These are phyloP conservation scores for Zaprionus davidi DNA, from an alignment of 1,140 invertebrate species.

Conservation along the genomic window DNA sequence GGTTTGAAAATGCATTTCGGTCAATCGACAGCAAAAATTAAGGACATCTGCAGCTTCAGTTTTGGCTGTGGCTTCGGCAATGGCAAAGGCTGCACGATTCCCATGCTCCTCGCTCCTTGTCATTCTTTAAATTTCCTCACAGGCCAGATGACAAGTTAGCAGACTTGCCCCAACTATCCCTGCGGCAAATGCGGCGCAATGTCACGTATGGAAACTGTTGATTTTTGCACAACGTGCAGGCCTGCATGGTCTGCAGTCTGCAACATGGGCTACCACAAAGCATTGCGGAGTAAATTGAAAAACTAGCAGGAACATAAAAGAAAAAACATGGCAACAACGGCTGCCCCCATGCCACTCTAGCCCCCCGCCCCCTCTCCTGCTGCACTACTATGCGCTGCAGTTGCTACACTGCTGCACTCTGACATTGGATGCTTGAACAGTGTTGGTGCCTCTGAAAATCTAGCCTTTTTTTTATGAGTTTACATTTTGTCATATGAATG, in stretches of 20 bases:
- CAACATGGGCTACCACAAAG: constrained; percentile 17
- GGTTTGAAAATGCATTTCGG: constrained; percentile 26
- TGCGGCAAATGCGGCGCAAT: constrained; percentile 25
- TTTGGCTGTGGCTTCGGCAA: background rate
- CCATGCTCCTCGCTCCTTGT: background rate
- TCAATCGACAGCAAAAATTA: constrained; percentile 35
- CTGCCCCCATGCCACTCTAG: background rate
- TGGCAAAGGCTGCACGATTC: background rate
- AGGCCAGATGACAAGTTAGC: constrained; percentile 28
- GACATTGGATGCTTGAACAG: constrained; percentile 10
- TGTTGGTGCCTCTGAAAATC: background rate
- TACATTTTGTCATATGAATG: too few species aligned
- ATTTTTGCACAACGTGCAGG: constrained; percentile 34
- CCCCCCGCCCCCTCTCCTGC: background rate
- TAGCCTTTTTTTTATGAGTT: too few species aligned
- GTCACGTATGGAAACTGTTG: constrained; percentile 51
- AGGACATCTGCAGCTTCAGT: background rate
- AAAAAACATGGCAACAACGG: constrained; percentile 35
- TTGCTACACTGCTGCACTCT: constrained; percentile 31
- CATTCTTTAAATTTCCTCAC: constrained; percentile 24
- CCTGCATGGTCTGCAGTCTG: background rate
- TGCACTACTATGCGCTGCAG: background rate
- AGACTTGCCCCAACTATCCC: background rate
- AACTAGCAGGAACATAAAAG: constrained; percentile 28
- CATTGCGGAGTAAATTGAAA: constrained; percentile 39